These are phyloP conservation scores for Seriola rivoliana DNA, from an alignment of 2,113 vertebrate genomes.

Conservation along the genomic window DNA sequence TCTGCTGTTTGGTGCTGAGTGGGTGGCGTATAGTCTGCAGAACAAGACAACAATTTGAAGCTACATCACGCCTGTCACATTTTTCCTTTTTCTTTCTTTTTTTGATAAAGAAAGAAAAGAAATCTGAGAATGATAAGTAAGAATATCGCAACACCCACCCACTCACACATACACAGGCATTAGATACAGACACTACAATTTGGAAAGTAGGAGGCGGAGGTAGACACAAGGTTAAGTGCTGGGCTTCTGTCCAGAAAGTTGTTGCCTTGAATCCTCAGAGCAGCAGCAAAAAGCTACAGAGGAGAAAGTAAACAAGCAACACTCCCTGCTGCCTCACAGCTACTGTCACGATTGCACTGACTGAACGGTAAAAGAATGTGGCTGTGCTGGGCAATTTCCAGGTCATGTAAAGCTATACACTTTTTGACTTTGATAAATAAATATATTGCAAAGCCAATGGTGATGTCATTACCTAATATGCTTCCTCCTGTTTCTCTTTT, in stretches of 20 bases:
- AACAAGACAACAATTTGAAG: background rate
- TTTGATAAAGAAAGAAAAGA: background rate
- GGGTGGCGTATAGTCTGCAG: background rate
- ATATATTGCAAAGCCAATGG: slow-evolving; percentile 14
- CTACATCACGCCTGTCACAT: background rate
- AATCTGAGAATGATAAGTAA: background rate
- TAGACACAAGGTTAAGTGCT: slow-evolving; percentile 1
- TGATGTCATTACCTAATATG: slow-evolving; percentile 7
- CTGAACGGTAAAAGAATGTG: slow-evolving; percentile 25
- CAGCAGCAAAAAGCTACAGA: slow-evolving; percentile 7
- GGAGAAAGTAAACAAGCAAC: slow-evolving; percentile 32
- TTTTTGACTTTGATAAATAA: slow-evolving; percentile 33
- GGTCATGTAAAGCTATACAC: slow-evolving; percentile 7
- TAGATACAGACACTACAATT: background rate
- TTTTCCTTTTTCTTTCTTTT: background rate
- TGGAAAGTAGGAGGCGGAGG: background rate
- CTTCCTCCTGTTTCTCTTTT: slow-evolving; percentile 14
- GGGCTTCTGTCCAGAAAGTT: slow-evolving; percentile 7
- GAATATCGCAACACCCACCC: background rate
- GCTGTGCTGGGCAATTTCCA: slow-evolving; percentile 24
- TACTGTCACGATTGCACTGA: slow-evolving; percentile 27
- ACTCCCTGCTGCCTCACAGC: slow-evolving; percentile 25
- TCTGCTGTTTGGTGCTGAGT: background rate
- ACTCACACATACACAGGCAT: background rate
- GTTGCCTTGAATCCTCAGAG: slow-evolving; percentile 7